phyloP scores from a whole-genome alignment of 2,888 invertebrate species.

The Kryphioiulus occultus region DNA sequence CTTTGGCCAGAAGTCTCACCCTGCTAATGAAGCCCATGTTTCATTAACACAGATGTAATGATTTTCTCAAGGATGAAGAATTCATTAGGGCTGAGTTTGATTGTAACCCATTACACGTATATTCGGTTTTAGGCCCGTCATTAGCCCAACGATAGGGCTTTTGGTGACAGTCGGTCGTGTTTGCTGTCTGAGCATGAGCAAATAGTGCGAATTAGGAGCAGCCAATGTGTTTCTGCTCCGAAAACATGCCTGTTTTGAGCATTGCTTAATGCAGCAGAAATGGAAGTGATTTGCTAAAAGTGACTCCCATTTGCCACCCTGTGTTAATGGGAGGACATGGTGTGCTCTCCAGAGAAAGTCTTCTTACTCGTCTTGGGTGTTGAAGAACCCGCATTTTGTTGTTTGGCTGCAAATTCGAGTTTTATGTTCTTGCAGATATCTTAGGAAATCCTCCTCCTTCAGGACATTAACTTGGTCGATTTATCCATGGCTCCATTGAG shows the following conservation, averaged over 20 bases:
- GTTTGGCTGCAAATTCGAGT: neutral
- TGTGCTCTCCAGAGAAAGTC: neutral
- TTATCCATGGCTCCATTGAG: neutral
- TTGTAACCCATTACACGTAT: slow-evolving; percentile 1
- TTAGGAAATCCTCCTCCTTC: neutral
- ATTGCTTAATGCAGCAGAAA: slow-evolving; percentile 36
- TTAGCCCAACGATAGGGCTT: neutral
- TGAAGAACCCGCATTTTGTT: slow-evolving; percentile 16
- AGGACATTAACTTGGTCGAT: slow-evolving; percentile 31
- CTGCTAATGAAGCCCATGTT: neutral
- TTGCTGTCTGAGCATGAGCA: neutral
- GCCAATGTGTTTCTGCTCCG: neutral
- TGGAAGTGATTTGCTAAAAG: slow-evolving; percentile 12
- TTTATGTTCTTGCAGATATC: slow-evolving; percentile 28
- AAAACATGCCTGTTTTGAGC: neutral
- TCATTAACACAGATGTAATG: neutral
- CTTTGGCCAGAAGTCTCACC: neutral
- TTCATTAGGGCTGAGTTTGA: slow-evolving; percentile 29
- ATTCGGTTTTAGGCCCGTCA: neutral
- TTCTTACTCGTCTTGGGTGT: neutral
- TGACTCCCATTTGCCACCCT: neutral
- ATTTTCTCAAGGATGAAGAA: slow-evolving; percentile 29
- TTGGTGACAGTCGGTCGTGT: neutral
- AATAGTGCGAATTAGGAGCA: neutral
- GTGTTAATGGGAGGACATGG: neutral